Base-by-base conservation (phyloP, 2,797 vertebrate species). In the Enoplosus armatus region DNA sequence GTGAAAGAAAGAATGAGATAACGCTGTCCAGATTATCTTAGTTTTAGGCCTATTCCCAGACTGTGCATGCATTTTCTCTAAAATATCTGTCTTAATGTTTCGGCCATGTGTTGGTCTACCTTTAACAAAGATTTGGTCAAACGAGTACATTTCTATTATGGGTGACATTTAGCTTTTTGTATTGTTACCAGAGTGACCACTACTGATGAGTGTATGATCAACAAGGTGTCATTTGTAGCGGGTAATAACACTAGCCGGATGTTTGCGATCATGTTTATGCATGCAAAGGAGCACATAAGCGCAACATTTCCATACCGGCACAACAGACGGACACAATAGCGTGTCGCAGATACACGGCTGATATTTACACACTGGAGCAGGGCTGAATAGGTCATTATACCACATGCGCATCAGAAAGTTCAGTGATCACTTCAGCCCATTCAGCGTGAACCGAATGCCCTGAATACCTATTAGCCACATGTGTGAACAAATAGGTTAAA, bases 361-460 rank as follows among this genome's bases (percentile, higher is more conserved):
- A 94, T 95, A 94, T 94, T 93, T 92, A 86, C 83, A 78, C 66
- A 87, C 80, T 89, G 73, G 85, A 89, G 77, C 79, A 29, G 71
- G 75, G 69, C 82, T 85, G 89, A 93, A 94, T 93, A 94, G 92
- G 92, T 94, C 91, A 92, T 91, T 93, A 86, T 89, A 64, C 63
- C 77, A 77, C 81, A 75, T 45, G 75, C 53, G 62, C 81, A 77
- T 84, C 81, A 85, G 79, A 94, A 95, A 93, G 94, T 94, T 94
- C 94, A 93, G 51, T 80, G 82, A 87, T 88, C 70, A 75, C 83
- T 89, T 89, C 81, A 77, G 64, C 73, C 70, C 84, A 86, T 86
- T 89, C 87, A 86, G 70, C 59, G 24, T 76, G 70, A 84, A 81
- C 76, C 20, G 2, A 70, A 75, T 72, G 71, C 82, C 86, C 83